Evolutionary conservation across 2,113 vertebrate genomes (phyloP).

Genomic region (Hemiprocne comata): DNA sequence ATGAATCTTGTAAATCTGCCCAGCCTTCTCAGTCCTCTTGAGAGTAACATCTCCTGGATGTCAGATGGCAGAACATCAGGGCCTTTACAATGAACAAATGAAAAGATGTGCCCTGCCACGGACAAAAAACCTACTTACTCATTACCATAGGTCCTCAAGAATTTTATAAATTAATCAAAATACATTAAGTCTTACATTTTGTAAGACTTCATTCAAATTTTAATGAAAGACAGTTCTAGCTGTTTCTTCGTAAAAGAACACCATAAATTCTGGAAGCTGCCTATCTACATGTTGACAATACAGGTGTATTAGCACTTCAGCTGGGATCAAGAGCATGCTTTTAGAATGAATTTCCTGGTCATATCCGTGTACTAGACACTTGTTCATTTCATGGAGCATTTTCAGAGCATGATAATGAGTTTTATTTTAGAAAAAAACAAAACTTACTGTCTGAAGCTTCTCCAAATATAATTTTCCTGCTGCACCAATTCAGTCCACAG

Average conservation of each 20-base stretch:
- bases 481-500: neutral
- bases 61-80: neutral
- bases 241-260: neutral
- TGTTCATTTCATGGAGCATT: neutral
- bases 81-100: neutral
- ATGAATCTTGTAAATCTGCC: neutral
- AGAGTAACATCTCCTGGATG: neutral
- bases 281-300: neutral
- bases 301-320: neutral
- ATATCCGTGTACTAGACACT: neutral
- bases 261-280: neutral
- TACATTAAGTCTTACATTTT: accelerated
- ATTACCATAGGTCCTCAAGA: neutral
- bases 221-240: neutral
- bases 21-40: neutral
- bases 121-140: neutral
- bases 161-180: neutral
- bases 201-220: neutral
- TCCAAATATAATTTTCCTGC: neutral
- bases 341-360: neutral
- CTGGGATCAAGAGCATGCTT: neutral
- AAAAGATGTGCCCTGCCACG: neutral
- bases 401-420: neutral
- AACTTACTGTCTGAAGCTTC: accelerated
- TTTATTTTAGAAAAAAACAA: neutral